phyloP scores from a whole-genome alignment of 2,113 vertebrate species.

The Takifugu bimaculatus region DNA sequence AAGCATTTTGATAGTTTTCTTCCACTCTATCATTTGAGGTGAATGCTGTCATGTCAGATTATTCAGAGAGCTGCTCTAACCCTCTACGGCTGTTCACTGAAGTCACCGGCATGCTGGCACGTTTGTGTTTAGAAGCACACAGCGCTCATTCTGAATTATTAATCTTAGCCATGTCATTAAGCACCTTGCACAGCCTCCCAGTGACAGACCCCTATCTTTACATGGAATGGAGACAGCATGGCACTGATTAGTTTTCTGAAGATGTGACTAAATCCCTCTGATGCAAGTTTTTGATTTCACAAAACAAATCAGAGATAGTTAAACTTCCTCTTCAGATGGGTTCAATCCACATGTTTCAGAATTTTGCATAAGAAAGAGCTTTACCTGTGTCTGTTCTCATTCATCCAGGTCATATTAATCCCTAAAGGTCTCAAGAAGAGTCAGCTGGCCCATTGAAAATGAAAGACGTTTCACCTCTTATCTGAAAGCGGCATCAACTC shows the following conservation, averaged over 20 bases:
- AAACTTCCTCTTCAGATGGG: not conserved
- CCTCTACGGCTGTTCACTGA: conserved; percentile 40
- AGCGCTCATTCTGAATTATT: conserved; percentile 61
- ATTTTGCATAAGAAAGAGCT: not conserved
- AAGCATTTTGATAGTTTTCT: conserved; percentile 70
- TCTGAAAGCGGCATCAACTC: too few species aligned
- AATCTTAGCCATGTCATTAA: conserved; percentile 53
- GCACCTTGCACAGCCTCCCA: conserved; percentile 25
- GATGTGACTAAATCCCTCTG: conserved; percentile 12
- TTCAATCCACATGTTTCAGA: not conserved
- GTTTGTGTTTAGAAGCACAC: conserved; percentile 41
- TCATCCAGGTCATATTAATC: too few species aligned
- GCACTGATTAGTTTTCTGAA: conserved; percentile 45
- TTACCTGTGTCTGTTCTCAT: not conserved
- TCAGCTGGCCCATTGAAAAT: too few species aligned
- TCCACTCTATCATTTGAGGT: conserved; percentile 67
- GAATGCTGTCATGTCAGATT: conserved; percentile 70
- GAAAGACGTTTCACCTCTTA: too few species aligned
- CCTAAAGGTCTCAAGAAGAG: too few species aligned
- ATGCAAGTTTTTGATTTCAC: not conserved
- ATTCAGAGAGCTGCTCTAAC: conserved; percentile 38
- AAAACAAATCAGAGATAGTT: not conserved
- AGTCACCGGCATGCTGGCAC: conserved; percentile 19
- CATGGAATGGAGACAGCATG: conserved; percentile 36
- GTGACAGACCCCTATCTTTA: conserved; percentile 20